Conservation (phyloP, 1,140 invertebrate species). For the Trichoplusia ni region DNA sequence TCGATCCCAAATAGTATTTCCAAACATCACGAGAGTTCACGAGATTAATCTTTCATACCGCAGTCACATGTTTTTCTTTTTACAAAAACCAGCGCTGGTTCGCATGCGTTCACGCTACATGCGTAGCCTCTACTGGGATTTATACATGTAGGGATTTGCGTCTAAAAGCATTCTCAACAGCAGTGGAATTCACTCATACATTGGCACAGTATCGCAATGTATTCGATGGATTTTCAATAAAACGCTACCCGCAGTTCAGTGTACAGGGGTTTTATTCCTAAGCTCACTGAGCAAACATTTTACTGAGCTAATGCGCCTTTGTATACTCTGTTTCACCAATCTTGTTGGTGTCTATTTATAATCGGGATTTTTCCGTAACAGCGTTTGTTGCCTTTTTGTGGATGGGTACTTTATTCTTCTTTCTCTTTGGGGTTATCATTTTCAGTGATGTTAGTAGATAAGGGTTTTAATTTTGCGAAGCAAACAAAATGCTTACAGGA, state of each 20-base stretch:
- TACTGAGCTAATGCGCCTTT: conserved; percentile 11
- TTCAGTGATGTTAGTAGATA: too few relatives aligned
- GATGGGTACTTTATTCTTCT: too few relatives aligned
- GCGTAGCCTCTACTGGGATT: background rate
- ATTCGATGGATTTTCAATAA: conserved; percentile 25
- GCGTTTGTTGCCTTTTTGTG: background rate
- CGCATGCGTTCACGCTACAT: background rate
- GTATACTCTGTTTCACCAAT: conserved; percentile 12
- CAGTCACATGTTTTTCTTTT: background rate
- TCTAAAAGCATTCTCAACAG: conserved; percentile 28
- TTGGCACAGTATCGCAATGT: background rate
- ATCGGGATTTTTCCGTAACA: background rate
- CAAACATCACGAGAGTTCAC: too few relatives aligned
- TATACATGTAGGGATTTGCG: conserved; percentile 4
- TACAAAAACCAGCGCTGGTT: background rate
- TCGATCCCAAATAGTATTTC: too few relatives aligned
- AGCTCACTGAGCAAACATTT: conserved; percentile 13
- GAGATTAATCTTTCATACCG: conserved; percentile 19
- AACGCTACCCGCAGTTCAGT: background rate
- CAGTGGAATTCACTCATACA: conserved; percentile 13
- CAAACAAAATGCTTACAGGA: too few relatives aligned
- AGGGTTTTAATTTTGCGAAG: too few relatives aligned
- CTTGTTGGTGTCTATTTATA: conserved; percentile 15
- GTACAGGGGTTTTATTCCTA: conserved; percentile 19
- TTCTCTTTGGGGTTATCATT: too few relatives aligned